Percentiles rank a stretch among this genome's conserved stretches.
These are phyloP conservation scores for Smutsia gigantea DNA, from an alignment of 2,797 vertebrate species.

Conservation along the genomic window DNA sequence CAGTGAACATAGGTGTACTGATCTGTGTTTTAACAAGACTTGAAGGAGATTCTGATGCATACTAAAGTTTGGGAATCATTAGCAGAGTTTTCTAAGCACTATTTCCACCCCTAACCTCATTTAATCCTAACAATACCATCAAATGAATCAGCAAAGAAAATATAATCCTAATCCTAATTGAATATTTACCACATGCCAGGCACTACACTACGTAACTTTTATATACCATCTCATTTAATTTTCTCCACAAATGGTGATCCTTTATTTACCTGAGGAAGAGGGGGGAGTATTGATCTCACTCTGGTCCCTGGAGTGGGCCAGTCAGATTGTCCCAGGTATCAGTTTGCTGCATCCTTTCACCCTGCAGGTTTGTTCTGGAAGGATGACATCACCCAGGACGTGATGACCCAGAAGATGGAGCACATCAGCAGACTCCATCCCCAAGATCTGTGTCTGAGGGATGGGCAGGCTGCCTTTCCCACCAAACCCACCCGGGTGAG, in stretches of 20 bases:
- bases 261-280: neutral
- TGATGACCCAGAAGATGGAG: constrained; percentile 94
- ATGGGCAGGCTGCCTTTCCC: constrained; percentile 74
- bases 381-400: constrained; percentile 93
- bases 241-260: neutral
- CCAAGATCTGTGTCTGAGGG: constrained; percentile 76
- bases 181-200: neutral
- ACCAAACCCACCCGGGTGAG: neutral
- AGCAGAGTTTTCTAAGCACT: neutral
- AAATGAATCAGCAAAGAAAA: neutral
- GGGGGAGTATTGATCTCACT: neutral
- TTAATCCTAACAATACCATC: neutral
- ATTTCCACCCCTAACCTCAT: neutral
- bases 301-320: neutral
- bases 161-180: neutral
- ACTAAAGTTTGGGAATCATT: neutral
- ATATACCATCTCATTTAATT: neutral
- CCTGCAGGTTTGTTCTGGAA: constrained; percentile 93
- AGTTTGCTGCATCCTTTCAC: neutral
- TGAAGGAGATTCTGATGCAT: neutral
- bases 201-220: neutral
- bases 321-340: neutral
- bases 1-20: too few relatives aligned
- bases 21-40: neutral
- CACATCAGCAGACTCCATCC: constrained; percentile 88